phyloP scores from a whole-genome alignment of 2,888 invertebrate species.

The Caenorhabditis sp. region DNA sequence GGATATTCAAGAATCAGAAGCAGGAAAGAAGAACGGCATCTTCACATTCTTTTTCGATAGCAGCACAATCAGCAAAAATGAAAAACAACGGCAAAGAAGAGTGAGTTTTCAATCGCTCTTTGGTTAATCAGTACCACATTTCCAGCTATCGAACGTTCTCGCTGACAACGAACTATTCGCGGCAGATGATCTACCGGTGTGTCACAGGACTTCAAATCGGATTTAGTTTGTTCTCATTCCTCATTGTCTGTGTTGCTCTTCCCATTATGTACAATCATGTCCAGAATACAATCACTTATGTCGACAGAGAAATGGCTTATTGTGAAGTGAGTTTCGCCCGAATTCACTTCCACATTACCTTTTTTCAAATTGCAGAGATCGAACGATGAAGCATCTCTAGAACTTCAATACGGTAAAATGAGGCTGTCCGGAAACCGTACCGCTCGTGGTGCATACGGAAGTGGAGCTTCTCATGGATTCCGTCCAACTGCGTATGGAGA shows the following conservation, averaged over 20 bases:
- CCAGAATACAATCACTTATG: slow-evolving; percentile 82
- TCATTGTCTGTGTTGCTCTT: slow-evolving; percentile 79
- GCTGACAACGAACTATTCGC: slow-evolving; percentile 73
- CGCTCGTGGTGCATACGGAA: slow-evolving; percentile 68
- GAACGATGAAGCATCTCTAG: slow-evolving; percentile 76
- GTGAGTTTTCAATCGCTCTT: slow-evolving; percentile 35
- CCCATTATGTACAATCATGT: slow-evolving; percentile 83
- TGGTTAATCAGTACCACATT: slow-evolving; percentile 11
- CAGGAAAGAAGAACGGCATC: slow-evolving; percentile 26
- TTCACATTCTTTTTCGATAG: slow-evolving; percentile 34
- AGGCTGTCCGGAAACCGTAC: slow-evolving; percentile 66
- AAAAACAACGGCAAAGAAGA: slow-evolving; percentile 66
- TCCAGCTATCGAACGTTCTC: slow-evolving; percentile 76
- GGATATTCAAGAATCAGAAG: slow-evolving; percentile 21
- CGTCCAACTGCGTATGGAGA: slow-evolving; percentile 70
- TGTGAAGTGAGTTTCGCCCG: slow-evolving; percentile 79
- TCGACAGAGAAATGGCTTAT: slow-evolving; percentile 82
- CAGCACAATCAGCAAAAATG: slow-evolving; percentile 51
- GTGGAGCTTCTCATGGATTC: slow-evolving; percentile 63
- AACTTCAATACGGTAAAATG: slow-evolving; percentile 74
- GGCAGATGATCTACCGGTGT: slow-evolving; percentile 80
- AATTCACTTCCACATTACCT: not conserved
- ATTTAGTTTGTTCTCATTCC: slow-evolving; percentile 81
- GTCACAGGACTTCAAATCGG: slow-evolving; percentile 83
- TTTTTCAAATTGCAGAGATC: slow-evolving; percentile 69